phyloP scores from a whole-genome alignment of 2,888 invertebrate genomes.

The Chirona hameri region DNA sequence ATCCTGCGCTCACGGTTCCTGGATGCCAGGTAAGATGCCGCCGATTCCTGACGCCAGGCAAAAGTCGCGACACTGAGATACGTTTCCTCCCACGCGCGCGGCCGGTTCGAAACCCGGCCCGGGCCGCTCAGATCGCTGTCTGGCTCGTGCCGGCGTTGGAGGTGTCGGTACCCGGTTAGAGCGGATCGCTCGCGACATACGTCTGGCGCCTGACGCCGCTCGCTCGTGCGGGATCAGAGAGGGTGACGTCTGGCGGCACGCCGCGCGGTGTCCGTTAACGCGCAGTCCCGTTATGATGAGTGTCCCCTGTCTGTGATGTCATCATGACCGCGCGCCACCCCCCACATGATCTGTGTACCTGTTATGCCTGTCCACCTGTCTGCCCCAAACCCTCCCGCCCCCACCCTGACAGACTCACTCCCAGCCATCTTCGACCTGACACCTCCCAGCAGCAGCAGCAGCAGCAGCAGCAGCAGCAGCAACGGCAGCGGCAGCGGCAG shows the following conservation, averaged over 20 bases:
- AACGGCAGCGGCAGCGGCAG: no score
- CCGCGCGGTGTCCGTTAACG: not conserved
- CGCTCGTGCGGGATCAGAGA: no score
- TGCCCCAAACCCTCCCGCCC: not conserved
- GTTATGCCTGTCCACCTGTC: not conserved
- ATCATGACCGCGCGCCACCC: not conserved
- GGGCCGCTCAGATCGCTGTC: not conserved
- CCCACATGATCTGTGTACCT: not conserved
- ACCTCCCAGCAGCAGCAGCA: no score
- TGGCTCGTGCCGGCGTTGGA: not conserved
- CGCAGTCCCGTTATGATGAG: not conserved
- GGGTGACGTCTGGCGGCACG: not conserved
- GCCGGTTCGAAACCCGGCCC: no score
- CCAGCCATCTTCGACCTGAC: not conserved
- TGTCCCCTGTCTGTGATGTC: not conserved
- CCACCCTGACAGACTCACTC: not conserved
- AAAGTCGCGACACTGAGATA: no score
- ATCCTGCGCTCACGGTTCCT: conserved; percentile 56
- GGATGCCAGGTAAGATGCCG: conserved; percentile 51
- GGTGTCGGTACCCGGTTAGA: no score
- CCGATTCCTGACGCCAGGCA: not conserved
- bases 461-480: no score
- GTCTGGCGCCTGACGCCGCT: no score
- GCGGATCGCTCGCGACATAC: no score
- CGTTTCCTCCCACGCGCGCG: no score